phyloP scores from a whole-genome alignment of 2,113 vertebrate genomes.

The Phaethornis superciliosus region DNA sequence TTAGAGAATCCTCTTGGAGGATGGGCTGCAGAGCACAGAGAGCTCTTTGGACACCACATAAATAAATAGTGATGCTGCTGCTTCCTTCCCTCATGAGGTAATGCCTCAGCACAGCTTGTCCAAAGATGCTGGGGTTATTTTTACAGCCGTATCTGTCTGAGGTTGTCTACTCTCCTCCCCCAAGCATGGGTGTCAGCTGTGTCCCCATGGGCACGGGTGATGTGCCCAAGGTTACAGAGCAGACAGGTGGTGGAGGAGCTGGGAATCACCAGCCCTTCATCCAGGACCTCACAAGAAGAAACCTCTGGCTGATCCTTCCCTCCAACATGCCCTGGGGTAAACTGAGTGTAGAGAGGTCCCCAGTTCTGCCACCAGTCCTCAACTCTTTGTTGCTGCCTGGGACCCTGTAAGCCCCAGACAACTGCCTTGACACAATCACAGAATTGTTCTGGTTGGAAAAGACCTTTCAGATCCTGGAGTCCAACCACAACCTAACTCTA shows the following conservation, averaged over 20 bases:
- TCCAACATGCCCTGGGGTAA: fast-evolving
- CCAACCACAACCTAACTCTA: no score
- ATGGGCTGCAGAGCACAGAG: background rate
- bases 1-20: background rate
- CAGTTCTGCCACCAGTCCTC: background rate
- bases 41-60: background rate
- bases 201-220: fast-evolving
- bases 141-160: background rate
- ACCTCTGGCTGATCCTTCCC: background rate
- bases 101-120: background rate
- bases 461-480: no score
- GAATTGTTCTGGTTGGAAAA: no score
- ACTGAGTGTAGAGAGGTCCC: background rate
- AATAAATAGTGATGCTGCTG: background rate
- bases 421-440: no score
- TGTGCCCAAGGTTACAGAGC: background rate
- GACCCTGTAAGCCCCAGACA: fast-evolving
- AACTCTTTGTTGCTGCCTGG: fast-evolving
- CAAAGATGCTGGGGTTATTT: background rate
- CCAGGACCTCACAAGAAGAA: background rate
- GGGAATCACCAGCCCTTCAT: background rate
- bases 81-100: background rate
- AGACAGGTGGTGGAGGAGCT: background rate
- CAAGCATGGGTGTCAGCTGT: fast-evolving
- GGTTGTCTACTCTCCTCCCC: background rate